Base-by-base conservation (phyloP, 2,888 invertebrate genomes). In the Oscheius onirici region DNA sequence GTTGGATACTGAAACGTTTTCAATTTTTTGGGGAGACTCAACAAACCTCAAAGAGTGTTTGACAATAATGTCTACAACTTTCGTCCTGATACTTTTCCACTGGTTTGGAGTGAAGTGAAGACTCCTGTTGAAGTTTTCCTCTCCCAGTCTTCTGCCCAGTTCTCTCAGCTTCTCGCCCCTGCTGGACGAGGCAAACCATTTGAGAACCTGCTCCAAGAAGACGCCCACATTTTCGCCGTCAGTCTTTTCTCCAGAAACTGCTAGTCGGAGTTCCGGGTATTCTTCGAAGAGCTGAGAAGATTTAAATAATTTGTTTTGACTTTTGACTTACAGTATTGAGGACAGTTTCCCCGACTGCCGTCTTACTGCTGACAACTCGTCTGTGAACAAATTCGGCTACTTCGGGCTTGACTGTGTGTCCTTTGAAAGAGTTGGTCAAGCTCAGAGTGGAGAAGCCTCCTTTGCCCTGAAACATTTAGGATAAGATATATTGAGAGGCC, bases 21-120 rank as follows among this genome's bases (percentile, higher is more conserved):
- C 5, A 24, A 43, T 60, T 60, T 24, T 17, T 60, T 17, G 22
- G 0, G n/a, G 17, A 10, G n/a, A 49, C n/a, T n/a, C n/a, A 41
- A 44, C 10, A 28, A 10, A 72, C 74, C 61, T 63, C 13, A 54
- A 34, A 10, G 51, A 66, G 46, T 26, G 74, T 65, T 77, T 72
- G 22, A 72, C 75, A 22, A 82, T 75, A 51, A 74, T 72, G 6
- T 71, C 71, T 11, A 78, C 74, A 11, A 84, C 76, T 13, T 58
- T 74, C 5, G 70, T 69, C 28, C 86, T 71, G 34, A 85, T 81
- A 8, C 73, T 49, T 66, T 86, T 86, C 83, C 84, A 85, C 54
- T 86, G 78, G 13, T 80, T 76, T 1, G 83, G 77, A 28, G 77
- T 74, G 66, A 84, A 82, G 57, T 83, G 77, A 22, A 78, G 28